phyloP scores from a whole-genome alignment of 30 jellyfish, hydroid and myxozoan genomes.

The Cassiopea xamachana region DNA sequence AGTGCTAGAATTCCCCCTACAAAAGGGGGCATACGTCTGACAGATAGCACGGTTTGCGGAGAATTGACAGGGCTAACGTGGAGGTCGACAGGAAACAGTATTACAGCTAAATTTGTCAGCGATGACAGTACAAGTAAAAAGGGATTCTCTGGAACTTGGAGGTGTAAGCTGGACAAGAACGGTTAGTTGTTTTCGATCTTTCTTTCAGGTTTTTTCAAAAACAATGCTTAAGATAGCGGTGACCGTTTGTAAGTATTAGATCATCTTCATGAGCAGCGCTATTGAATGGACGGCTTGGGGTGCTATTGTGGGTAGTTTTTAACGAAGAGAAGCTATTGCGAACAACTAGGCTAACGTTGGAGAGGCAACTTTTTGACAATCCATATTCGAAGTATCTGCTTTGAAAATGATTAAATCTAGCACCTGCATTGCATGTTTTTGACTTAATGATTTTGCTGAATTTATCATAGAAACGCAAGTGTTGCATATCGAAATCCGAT shows the following conservation, averaged over 20 bases:
- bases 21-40: conserved; percentile 13
- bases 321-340: background rate
- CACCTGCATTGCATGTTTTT: background rate
- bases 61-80: conserved; percentile 23
- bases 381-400: background rate
- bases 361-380: background rate
- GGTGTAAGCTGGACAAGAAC: conserved; percentile 20
- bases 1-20: conserved; percentile 6
- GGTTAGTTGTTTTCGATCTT: background rate
- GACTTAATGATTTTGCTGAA: background rate
- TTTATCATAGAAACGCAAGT: too few relatives aligned
- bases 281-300: background rate
- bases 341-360: background rate
- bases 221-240: background rate
- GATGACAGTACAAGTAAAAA: conserved; percentile 72
- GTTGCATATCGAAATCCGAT: too few relatives aligned
- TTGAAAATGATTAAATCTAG: background rate
- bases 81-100: conserved; percentile 56
- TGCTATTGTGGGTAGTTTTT: background rate
- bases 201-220: background rate
- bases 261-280: background rate
- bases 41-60: conserved; percentile 56
- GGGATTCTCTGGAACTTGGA: conserved; percentile 75
- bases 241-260: background rate
- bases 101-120: conserved; percentile 64